Evolutionary conservation across 2,797 vertebrate species (phyloP).

Genomic region (Vireo griseus): DNA sequence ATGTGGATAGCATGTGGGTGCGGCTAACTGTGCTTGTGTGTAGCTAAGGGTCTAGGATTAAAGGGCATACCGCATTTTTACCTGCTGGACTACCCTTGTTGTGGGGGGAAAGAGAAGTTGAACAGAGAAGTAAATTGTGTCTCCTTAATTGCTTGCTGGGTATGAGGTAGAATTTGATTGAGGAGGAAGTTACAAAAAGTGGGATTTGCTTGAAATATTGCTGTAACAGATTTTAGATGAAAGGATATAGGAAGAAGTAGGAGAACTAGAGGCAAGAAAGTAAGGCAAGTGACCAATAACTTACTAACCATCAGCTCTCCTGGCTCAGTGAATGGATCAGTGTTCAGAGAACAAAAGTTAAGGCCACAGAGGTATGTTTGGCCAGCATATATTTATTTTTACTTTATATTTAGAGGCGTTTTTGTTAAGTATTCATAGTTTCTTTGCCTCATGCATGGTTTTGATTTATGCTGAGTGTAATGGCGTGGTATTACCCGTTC

Average conservation of each 20-base stretch:
- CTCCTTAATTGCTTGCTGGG: not conserved
- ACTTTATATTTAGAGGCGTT: not conserved
- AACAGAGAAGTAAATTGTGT: not conserved
- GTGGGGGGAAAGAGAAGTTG: not conserved
- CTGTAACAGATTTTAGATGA: not conserved
- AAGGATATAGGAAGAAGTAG: not conserved
- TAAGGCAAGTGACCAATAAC: not conserved
- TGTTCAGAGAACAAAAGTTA: not conserved
- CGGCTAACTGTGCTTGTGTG: not conserved
- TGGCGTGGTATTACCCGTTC: not conserved
- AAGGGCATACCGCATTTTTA: not conserved
- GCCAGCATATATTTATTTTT: not conserved
- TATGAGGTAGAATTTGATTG: not conserved
- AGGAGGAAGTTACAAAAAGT: not conserved
- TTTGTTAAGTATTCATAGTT: not conserved
- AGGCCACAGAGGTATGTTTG: not conserved
- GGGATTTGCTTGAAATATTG: not conserved
- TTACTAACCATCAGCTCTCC: not conserved
- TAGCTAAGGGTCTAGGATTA: not conserved
- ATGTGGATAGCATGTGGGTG: not conserved
- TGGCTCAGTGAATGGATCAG: not conserved
- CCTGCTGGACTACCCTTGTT: not conserved
- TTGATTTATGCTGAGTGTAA: not conserved
- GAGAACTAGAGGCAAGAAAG: not conserved
- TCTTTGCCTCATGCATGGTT: not conserved